A percentile compares a stretch with the other conserved stretches of the same genome.
Conservation (phyloP, 2,797 vertebrate species). For the Coracias cyanogaster region DNA sequence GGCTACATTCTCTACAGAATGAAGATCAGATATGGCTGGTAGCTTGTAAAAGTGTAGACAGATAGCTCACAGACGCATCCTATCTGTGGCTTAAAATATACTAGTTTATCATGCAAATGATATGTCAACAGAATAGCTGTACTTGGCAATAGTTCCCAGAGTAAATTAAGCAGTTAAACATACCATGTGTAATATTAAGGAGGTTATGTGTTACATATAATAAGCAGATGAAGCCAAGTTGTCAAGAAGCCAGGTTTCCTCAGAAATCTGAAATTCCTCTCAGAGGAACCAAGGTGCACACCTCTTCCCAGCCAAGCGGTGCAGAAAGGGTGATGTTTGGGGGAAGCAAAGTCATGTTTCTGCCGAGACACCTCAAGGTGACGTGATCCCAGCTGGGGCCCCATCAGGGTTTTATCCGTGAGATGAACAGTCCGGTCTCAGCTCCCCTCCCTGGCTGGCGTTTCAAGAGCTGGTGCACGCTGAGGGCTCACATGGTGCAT, state of each 20-base stretch:
- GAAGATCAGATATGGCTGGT: background rate
- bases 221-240: slow-evolving; percentile 38
- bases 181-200: slow-evolving; percentile 53
- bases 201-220: slow-evolving; percentile 53
- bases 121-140: slow-evolving; percentile 56
- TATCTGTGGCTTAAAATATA: slow-evolving; percentile 32
- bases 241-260: slow-evolving; percentile 48
- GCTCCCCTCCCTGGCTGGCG: background rate
- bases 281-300: background rate
- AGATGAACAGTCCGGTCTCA: background rate
- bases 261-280: background rate
- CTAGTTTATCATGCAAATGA: slow-evolving; percentile 63
- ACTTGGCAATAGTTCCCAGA: slow-evolving; percentile 27
- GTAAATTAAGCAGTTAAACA: slow-evolving; percentile 67
- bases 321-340: background rate
- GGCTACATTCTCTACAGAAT: background rate
- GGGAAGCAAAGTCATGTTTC: fast-evolving
- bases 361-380: background rate
- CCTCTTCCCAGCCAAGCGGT: background rate
- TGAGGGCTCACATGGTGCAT: background rate
- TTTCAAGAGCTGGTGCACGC: background rate
- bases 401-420: fast-evolving
- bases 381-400: background rate
- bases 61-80: slow-evolving; percentile 24
- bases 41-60: slow-evolving; percentile 16